Evolutionary conservation across 2,888 invertebrate species (phyloP), one percentile per base, ranked within the genome.

Genomic region (Sthenelais limicola): DNA sequence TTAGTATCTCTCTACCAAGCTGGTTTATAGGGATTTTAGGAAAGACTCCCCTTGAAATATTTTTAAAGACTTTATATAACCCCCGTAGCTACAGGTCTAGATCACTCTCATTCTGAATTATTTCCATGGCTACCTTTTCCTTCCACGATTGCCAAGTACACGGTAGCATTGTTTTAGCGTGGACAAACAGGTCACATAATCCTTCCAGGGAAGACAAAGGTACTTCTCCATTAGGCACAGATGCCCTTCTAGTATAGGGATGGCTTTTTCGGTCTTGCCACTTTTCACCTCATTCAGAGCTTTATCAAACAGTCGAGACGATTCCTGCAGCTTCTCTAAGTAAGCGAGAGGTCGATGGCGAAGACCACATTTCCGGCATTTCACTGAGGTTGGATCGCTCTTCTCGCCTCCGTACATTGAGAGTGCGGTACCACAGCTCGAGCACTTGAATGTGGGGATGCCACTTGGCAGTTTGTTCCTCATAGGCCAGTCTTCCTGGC

Each of bases 401-500:
- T 38, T 56, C 7, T 48, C 47, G 32, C 51, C 28, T 62, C 73
- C 2, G 75, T 68, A 70, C 84, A 69, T 56, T 3, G 74, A 71
- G 2, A 68, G 28, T 21, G 74, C 26, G 9, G 51, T 7, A 80
- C 56, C 33, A 71, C 85, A 85, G 28, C 76, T 78, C 18, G 79
- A 76, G 72, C 85, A 85, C 70, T 81, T 80, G 74, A 83, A 81
- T 5, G 80, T 73, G 9, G 85, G 84, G 15, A 75, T 69, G 5
- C 82, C 82, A 43, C 72, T 74, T 18, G 81, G 82, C 12, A 74
- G 72, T 18, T 52, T 52, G 30, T 32, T 58, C 43, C 72, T 74
- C 21, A 82, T 76, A 0, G 84, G 84, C 84, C 85, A 86, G 74
- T 86, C 80, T 18, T 82, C 76, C 18, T 75, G 54, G 85, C 97